Evolutionary conservation across 2,797 vertebrate genomes (phyloP), one percentile per base, ranked within the genome.

Genomic region (Malurus splendens): DNA sequence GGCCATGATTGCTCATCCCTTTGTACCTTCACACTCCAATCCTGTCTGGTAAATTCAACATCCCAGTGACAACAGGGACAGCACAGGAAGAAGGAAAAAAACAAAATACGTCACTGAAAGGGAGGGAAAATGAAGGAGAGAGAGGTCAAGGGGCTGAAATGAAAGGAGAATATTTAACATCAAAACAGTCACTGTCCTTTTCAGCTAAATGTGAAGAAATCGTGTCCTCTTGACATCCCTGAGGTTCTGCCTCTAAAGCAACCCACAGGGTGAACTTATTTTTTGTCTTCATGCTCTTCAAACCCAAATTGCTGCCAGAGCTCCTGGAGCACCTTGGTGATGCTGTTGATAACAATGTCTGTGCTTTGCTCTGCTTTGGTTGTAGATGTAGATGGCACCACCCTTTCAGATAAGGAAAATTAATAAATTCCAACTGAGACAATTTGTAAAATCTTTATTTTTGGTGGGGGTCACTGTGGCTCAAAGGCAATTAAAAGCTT

Each of bases 391-490:
- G 41, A 25, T 23, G n/a, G 27, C 19, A 79, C 9, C 6, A 39
- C 10, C 8, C 17, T 52, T 32, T 70, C 25, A 50, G 47, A 57
- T 3, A 20, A 24, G 18, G 24, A 33, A 75, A 70, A 41, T 19
- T 23, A 48, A 45, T 19, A 20, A 48, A 45, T 48, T 66, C 48
- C 20, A 51, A 3, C 11, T 55, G 14, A 33, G 4, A 30, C 2
- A 0, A 1, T 32, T 55, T 24, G 5, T 62, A 25, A 54, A 84
- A 18, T 0, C 11, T n/a, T 23, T 30, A 10, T 5, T 6, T 41
- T 41, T 44, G 15, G 10, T 12, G 15, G 36, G 41, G 25, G 6
- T 4, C 0, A 8, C 39, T 60, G n/a, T 67, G 39, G 23, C n/a
- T 62, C 24, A 70, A 81, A 70, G 30, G 5, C 18, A 82, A 14